Evolutionary conservation across 2,113 vertebrate species (phyloP).

Genomic region (Microtus oregoni): DNA sequence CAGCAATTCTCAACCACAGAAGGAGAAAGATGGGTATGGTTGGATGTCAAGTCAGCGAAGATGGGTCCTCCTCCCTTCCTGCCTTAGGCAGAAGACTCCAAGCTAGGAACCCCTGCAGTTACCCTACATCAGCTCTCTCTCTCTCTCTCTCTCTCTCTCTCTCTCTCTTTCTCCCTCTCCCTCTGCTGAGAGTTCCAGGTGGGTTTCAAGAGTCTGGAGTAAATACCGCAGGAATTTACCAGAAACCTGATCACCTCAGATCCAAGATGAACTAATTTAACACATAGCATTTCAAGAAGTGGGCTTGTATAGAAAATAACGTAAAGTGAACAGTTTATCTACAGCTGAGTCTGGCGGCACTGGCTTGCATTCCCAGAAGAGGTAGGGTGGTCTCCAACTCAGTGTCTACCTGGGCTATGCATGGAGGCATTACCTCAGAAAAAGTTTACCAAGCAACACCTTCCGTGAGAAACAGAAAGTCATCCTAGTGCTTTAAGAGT

Average conservation of each 20-base stretch:
- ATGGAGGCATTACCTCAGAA: background rate
- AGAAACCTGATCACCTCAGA: background rate
- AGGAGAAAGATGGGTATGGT: fast-evolving
- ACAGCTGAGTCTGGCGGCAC: background rate
- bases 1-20: background rate
- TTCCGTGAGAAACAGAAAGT: background rate
- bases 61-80: too few species aligned
- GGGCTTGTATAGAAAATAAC: background rate
- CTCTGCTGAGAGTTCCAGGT: background rate
- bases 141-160: too few species aligned
- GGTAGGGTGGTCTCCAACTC: background rate
- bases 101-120: too few species aligned
- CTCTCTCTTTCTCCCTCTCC: too few species aligned
- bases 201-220: background rate
- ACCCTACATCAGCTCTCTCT: too few species aligned
- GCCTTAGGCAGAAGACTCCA: fast-evolving
- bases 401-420: background rate
- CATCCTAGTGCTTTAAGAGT: background rate
- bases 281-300: background rate
- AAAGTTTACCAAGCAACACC: background rate
- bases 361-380: background rate
- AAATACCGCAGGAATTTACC: background rate
- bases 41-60: fast-evolving
- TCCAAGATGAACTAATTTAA: background rate
- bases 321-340: background rate